Conservation (phyloP, 2,113 vertebrate genomes). For the Cichladusa arquata region DNA sequence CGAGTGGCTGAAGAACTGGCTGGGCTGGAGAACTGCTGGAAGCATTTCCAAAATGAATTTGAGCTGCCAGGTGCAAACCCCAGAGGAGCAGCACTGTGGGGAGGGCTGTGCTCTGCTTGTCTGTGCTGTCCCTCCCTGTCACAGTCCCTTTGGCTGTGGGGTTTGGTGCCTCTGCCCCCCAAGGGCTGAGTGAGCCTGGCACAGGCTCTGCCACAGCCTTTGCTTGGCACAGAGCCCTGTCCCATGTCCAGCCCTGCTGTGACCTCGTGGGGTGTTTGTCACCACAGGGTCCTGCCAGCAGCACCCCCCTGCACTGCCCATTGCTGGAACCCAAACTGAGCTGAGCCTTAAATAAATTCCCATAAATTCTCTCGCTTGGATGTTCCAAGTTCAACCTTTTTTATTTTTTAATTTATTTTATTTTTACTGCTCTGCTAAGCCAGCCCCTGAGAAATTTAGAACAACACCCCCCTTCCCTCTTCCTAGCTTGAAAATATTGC, state of each 20-base stretch:
- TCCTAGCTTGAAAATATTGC: neutral
- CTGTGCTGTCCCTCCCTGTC: neutral
- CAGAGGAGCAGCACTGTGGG: neutral
- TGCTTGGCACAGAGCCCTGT: neutral
- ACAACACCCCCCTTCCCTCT: neutral
- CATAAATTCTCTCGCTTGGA: neutral
- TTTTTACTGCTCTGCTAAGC: neutral
- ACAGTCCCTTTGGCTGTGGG: fast-evolving
- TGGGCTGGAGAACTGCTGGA: neutral
- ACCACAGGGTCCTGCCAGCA: neutral
- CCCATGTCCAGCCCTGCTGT: neutral
- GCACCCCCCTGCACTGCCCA: neutral
- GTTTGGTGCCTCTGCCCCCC: neutral
- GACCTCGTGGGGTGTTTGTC: neutral
- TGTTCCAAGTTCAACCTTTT: neutral
- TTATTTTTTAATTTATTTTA: neutral
- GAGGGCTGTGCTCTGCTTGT: neutral
- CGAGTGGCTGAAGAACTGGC: neutral
- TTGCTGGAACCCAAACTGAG: neutral
- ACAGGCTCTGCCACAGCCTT: neutral
- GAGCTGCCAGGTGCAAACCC: neutral
- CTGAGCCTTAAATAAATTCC: neutral
- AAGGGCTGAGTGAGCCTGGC: neutral
- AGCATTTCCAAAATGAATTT: neutral
- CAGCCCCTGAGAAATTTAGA: neutral